These are phyloP conservation scores for Propithecus coquereli DNA, from an alignment of 2,113 vertebrate species.

Conservation along the genomic window DNA sequence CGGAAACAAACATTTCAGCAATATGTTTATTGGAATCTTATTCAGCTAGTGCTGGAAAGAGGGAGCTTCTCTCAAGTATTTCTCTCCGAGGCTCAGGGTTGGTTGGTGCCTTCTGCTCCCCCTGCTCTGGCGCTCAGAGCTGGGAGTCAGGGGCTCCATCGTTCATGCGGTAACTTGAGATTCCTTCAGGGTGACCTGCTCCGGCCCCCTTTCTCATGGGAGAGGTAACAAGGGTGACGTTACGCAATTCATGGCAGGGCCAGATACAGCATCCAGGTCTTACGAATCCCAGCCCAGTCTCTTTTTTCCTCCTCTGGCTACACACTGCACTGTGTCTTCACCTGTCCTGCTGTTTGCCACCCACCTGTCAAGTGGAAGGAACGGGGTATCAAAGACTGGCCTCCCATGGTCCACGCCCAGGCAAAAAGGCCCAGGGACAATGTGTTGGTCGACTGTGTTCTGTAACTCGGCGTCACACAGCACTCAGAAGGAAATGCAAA, in stretches of 20 bases:
- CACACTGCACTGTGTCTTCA: not conserved
- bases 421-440: not conserved
- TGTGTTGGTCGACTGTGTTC: not conserved
- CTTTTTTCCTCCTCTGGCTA: not conserved
- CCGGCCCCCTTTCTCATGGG: not conserved
- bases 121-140: not conserved
- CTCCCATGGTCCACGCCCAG: not conserved
- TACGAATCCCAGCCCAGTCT: not conserved
- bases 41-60: conserved; percentile 39
- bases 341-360: not conserved
- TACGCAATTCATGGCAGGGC: not conserved
- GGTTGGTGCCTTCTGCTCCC: not conserved
- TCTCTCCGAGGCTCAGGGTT: not conserved
- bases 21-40: conserved; percentile 59
- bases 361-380: not conserved
- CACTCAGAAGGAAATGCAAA: not conserved
- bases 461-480: not conserved
- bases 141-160: not conserved
- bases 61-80: conserved; percentile 8
- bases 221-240: not conserved
- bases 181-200: not conserved
- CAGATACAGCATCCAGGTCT: not conserved
- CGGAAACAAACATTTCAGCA: conserved; percentile 71
- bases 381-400: not conserved
- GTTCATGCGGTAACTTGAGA: not conserved